Base-by-base conservation (phyloP, 2,888 invertebrate genomes). In the Pammene aurita region DNA sequence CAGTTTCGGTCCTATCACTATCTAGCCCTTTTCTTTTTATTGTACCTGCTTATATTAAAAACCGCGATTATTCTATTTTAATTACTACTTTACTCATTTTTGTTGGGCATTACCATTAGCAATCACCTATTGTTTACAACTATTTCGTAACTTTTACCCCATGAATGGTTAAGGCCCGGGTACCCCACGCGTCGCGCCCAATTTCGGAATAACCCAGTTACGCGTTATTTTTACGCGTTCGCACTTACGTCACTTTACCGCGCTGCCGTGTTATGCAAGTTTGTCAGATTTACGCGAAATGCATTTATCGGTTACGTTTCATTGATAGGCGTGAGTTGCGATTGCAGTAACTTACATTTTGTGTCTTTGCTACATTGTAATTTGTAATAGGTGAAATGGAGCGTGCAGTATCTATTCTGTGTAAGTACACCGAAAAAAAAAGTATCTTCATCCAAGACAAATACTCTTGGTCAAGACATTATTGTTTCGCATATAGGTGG, bases 161-260 rank as follows among this genome's bases (percentile, higher is more conserved):
- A 50, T 26, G 52, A 60, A 61, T 71, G 67, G 64, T 56, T 67
- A 9, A 5, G 10, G 6, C 71, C 72, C 62, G 64, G 44, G 66
- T 73, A 73, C 82, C 85, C 81, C 85, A 83, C 85, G 85, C 85
- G 77, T 80, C 60, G 82, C 73, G 68, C 70, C 70, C 76, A 72
- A 75, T 78, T 81, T 80, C 73, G 77, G 75, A 73, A 70, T 78
- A 82, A 77, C 82, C 82, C 79, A 83, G 76, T 80, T 80, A 74
- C 68, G 67, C 72, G 42, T 57, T 67, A 62, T 61, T 61, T 67
- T 61, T 62, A 67, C 54, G 13, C 64, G 7, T 60, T 66, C n/a
- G 11, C n/a, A 7, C 48, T 67, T 67, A 48, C 67, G 67, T 67
- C 66, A 61, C 18, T 34, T 56, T 50, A 16, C 34, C 6, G 13